Conservation (phyloP, 2,113 vertebrate species). For the Sterrhoptilus dennistouni region DNA sequence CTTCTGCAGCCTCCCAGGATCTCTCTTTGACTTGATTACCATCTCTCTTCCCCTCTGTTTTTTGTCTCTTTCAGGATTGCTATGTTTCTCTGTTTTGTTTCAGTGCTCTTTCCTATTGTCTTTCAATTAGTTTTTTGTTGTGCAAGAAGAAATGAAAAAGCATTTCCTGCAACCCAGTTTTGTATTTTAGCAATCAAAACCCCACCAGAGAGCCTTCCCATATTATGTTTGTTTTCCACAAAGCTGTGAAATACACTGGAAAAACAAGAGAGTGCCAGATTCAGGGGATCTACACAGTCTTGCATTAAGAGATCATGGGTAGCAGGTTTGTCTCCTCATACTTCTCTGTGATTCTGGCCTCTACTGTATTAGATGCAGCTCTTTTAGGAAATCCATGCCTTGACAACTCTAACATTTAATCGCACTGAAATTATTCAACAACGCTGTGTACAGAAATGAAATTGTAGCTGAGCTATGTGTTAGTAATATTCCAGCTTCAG, state of each 20-base stretch:
- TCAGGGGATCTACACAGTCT: neutral
- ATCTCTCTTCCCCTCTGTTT: accelerated
- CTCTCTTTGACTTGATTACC: neutral
- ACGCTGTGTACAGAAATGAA: neutral
- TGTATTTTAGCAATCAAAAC: neutral
- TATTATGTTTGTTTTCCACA: neutral
- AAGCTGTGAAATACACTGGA: neutral
- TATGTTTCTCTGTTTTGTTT: neutral
- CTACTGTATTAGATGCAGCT: neutral
- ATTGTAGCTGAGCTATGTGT: neutral
- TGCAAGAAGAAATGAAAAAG: neutral
- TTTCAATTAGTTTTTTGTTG: neutral
- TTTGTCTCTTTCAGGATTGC: neutral
- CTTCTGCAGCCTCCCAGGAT: neutral
- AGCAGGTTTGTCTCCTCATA: neutral
- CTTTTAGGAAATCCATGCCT: neutral
- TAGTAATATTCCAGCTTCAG: neutral
- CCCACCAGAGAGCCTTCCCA: neutral
- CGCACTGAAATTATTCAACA: neutral
- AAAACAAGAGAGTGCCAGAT: neutral
- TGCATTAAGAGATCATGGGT: neutral
- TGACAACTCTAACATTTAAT: neutral
- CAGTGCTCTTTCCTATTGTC: neutral
- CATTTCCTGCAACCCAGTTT: neutral
- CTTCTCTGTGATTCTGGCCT: neutral